Conservation (phyloP, 23 tunicate genomes). For the Trididemnum nubilum region DNA sequence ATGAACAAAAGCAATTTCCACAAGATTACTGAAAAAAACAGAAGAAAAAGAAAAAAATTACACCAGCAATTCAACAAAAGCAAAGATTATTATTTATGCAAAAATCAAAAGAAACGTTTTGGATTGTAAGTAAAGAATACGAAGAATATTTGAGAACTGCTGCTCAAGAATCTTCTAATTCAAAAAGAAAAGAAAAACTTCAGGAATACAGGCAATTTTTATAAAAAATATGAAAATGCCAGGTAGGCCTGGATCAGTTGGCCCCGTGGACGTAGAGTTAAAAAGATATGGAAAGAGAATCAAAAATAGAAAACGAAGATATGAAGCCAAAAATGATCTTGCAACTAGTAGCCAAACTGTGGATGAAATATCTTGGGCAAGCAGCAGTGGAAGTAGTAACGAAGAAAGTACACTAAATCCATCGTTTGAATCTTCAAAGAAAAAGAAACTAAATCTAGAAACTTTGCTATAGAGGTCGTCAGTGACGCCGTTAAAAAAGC, state of each 20-base stretch:
- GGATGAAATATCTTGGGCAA: neutral
- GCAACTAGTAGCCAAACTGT: neutral
- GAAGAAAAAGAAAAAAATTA: neutral
- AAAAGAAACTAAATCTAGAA: neutral
- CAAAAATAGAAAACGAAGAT: neutral
- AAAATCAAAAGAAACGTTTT: conserved; percentile 12
- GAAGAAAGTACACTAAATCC: neutral
- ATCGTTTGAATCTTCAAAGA: conserved; percentile 1
- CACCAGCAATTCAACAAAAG: conserved; percentile 3
- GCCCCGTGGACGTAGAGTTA: neutral
- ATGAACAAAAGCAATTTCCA: neutral
- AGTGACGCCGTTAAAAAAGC: neutral
- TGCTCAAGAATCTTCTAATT: neutral
- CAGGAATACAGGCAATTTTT: neutral
- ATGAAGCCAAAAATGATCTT: neutral
- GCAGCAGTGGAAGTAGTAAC: neutral
- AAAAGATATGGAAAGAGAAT: neutral
- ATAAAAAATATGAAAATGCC: neutral
- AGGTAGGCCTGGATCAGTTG: conserved; percentile 3
- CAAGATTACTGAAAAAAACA: neutral
- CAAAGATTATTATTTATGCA: neutral
- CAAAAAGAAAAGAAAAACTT: neutral
- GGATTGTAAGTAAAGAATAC: neutral
- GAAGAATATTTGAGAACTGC: neutral
- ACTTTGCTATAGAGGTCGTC: neutral